Evolutionary conservation across 2,888 invertebrate species (phyloP).

Genomic region (Apoda limacodes): DNA sequence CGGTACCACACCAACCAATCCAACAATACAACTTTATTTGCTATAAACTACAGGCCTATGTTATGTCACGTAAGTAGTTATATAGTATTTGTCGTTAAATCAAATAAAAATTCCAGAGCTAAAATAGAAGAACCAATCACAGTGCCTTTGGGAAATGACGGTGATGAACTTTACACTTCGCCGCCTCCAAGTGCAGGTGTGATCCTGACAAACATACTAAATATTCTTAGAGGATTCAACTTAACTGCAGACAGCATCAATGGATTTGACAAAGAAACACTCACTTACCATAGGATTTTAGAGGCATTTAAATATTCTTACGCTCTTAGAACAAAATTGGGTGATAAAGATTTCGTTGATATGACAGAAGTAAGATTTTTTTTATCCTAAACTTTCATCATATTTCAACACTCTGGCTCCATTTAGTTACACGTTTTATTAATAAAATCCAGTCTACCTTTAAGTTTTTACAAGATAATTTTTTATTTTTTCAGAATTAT

Average conservation of each 20-base stretch:
- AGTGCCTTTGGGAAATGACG: conserved; percentile 65
- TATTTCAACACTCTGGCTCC: too few species aligned
- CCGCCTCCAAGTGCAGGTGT: conserved; percentile 91
- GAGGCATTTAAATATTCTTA: conserved; percentile 95
- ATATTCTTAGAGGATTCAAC: conserved; percentile 78
- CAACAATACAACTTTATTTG: too few species aligned
- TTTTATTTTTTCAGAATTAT: too few species aligned
- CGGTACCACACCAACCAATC: too few species aligned
- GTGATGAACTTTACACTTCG: conserved; percentile 79
- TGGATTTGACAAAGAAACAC: conserved; percentile 64
- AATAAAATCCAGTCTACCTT: too few species aligned
- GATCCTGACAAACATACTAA: conserved; percentile 83
- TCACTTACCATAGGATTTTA: conserved; percentile 85
- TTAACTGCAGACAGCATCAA: conserved; percentile 67
- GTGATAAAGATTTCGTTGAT: conserved; percentile 82
- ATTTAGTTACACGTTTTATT: too few species aligned
- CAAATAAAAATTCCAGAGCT: conserved; percentile 68
- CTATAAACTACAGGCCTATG: too few species aligned
- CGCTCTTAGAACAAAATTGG: conserved; percentile 86
- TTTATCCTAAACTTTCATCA: too few species aligned
- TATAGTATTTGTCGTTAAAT: too few species aligned
- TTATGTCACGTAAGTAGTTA: too few species aligned
- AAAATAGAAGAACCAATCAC: conserved; percentile 73
- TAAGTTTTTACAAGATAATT: too few species aligned
- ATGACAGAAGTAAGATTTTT: conserved; percentile 78